phyloP scores from a whole-genome alignment of 2,113 vertebrate species.

The Apus apus region DNA sequence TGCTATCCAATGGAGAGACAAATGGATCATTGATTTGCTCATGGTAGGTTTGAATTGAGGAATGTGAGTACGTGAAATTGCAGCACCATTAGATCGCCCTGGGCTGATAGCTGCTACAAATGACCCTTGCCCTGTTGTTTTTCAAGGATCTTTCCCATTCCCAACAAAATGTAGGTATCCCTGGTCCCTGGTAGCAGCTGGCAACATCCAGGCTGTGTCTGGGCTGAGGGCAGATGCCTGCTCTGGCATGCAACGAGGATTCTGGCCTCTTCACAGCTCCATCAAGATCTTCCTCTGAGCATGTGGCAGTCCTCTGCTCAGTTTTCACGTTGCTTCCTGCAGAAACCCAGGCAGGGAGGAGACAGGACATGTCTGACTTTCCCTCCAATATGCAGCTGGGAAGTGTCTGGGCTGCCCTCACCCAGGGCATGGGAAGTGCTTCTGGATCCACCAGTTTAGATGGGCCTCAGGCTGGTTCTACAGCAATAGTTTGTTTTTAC shows the following conservation, averaged over 20 bases:
- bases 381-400: not conserved
- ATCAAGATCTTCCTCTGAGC: not conserved
- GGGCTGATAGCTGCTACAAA: not conserved
- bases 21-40: conserved; percentile 41
- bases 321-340: not conserved
- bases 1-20: conserved; percentile 45
- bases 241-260: not conserved
- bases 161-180: not conserved
- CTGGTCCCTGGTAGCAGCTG: not conserved
- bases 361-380: not conserved
- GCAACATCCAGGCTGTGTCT: not conserved
- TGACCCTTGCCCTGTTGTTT: not conserved
- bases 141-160: not conserved
- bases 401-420: not conserved
- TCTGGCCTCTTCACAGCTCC: not conserved
- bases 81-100: conserved; percentile 51
- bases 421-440: not conserved
- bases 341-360: not conserved
- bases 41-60: conserved; percentile 47
- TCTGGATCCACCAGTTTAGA: not conserved
- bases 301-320: not conserved
- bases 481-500: not conserved
- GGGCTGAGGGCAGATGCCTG: not conserved
- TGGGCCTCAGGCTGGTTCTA: not conserved
- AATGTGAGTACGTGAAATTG: conserved; percentile 37